A percentile compares a stretch with the other conserved stretches of the same genome.
phyloP scores from a whole-genome alignment of 35 echinoderm and acorn worm species.

The Heliocidaris tuberculata region DNA sequence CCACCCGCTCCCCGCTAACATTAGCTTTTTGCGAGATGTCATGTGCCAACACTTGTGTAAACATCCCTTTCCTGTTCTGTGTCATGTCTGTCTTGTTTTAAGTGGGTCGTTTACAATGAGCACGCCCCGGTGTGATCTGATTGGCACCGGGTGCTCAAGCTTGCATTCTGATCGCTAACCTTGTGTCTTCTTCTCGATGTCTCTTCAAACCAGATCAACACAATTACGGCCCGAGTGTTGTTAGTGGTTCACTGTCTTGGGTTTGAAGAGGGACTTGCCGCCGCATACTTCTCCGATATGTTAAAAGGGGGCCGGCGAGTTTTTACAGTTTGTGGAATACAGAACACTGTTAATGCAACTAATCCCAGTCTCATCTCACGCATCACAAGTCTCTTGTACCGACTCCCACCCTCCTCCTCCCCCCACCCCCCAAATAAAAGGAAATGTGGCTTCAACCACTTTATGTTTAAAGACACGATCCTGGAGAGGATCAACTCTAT shows the following conservation, averaged over 20 bases:
- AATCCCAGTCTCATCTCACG: too few species aligned
- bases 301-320: too few species aligned
- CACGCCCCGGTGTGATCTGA: not conserved
- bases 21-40: not conserved
- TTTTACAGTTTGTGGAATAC: too few species aligned
- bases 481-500: too few species aligned
- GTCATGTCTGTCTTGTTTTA: not conserved
- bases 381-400: too few species aligned
- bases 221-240: not conserved
- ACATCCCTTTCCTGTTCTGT: not conserved
- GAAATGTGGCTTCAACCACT: too few species aligned
- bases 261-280: not conserved
- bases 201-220: constrained; percentile 32
- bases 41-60: constrained; percentile 20
- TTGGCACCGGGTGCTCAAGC: constrained; percentile 3
- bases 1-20: not conserved
- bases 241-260: not conserved
- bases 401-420: too few species aligned
- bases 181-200: not conserved
- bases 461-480: too few species aligned
- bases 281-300: not conserved
- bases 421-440: too few species aligned
- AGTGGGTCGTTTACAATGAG: constrained; percentile 29
- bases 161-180: not conserved
- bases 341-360: too few species aligned